These are phyloP conservation scores for Zosterops pallidus DNA, from an alignment of 2,113 vertebrate genomes.

Conservation along the genomic window DNA sequence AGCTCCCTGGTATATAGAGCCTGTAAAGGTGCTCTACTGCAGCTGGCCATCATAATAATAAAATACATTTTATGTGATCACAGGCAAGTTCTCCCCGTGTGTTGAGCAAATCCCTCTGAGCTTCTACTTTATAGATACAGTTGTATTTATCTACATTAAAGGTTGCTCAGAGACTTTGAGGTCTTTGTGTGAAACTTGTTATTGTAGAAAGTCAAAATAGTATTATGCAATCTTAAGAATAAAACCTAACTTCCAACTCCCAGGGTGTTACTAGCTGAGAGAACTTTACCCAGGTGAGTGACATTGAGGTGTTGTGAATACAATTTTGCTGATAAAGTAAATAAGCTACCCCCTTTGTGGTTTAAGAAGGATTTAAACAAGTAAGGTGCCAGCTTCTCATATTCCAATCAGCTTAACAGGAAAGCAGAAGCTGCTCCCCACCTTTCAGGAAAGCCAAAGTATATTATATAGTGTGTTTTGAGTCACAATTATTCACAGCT, in stretches of 20 bases:
- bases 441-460: not conserved
- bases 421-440: not conserved
- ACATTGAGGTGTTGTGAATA: not conserved
- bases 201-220: not conserved
- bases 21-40: not conserved
- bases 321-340: not conserved
- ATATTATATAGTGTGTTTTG: not conserved
- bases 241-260: not conserved
- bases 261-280: not conserved
- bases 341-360: not conserved
- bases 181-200: not conserved
- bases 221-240: not conserved
- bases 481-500: not conserved
- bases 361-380: not conserved
- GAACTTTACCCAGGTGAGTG: not conserved
- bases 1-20: not conserved
- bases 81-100: not conserved
- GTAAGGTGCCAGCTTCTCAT: not conserved
- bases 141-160: constrained; percentile 24
- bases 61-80: not conserved
- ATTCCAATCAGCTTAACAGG: accelerated
- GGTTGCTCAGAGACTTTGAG: not conserved
- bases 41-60: not conserved
- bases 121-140: not conserved
- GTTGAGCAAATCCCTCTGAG: constrained; percentile 4